Base-by-base conservation (phyloP, 2,113 vertebrate species). In the Lynx canadensis region DNA sequence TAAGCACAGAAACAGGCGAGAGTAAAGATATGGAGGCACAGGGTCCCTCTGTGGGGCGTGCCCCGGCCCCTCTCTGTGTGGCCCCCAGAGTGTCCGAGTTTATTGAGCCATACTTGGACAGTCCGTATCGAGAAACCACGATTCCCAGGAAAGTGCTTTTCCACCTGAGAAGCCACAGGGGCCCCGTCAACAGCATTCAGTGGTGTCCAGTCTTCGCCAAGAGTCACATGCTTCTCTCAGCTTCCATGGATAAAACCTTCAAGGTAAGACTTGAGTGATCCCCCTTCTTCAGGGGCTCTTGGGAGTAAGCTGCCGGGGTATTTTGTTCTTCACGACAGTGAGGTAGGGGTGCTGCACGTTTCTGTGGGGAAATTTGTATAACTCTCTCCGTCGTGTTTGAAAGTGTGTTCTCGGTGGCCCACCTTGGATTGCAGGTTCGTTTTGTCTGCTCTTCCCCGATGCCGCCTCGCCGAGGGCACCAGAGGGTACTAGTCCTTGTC, bases 241-340 rank as follows among this genome's bases (percentile, higher is more conserved):
- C 99, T 7, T 99, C 99, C 80, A 99, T 99, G 99, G 99, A 99
- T 98, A 99, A 99, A 96, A 99, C 99, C 33, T 88, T 99, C 93
- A 99, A 99, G 99, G 99, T 99, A 99, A 99, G 95, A 4, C 33
- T 3, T 8, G 33, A 8, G 41, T 2, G 71, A 3, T 10, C 15
- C 8, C 0, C 71, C 33, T 15, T 33, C 27, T 3, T 13, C 18
- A 73, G 94, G 0, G 25, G 1, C 29, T 65, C 33, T 89, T 13
- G 36, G 79, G 82, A 27, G 1, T 25, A 1, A 27, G 13, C 31
- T 33, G 7, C 66, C 12, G 27, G 60, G n/a, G 0, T 3, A 36
- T 10, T 33, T 14, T 12, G 0, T 27, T 36, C 11, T 21, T 73
- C 18, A 4, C 0, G 15, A 1, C 8, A 5, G 38, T 1, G 23